A percentile compares a stretch with the other conserved stretches of the same genome.
phyloP scores from a whole-genome alignment of 2,113 vertebrate genomes.

The Thalassarche chlororhynchos region DNA sequence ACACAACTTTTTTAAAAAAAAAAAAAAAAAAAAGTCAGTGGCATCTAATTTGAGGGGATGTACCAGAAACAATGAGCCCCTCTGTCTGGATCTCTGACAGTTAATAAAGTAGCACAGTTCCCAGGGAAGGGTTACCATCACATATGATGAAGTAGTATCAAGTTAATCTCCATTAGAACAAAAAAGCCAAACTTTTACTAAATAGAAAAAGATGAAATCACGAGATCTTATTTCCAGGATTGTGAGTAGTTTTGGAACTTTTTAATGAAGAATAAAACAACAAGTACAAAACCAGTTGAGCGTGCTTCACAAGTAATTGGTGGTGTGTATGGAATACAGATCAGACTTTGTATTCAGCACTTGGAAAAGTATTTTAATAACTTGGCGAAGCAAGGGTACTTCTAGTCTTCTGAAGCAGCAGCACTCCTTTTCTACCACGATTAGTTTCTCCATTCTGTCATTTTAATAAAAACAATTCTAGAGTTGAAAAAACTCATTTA shows the following conservation, averaged over 20 bases:
- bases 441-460: constrained; percentile 34
- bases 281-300: constrained; percentile 19
- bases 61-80: neutral
- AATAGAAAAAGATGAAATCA: constrained; percentile 41
- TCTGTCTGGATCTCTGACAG: neutral
- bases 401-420: constrained; percentile 33
- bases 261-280: constrained; percentile 20
- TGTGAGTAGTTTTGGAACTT: constrained; percentile 31
- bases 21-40: neutral
- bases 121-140: neutral
- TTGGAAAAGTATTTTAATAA: constrained; percentile 63
- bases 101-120: neutral
- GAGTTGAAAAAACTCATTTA: neutral
- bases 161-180: neutral
- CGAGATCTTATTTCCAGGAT: constrained; percentile 25
- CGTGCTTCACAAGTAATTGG: neutral
- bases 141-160: neutral
- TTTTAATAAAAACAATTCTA: constrained; percentile 5
- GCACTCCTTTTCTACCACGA: constrained; percentile 7
- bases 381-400: constrained; percentile 34
- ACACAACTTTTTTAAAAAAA: too few relatives aligned
- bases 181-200: neutral
- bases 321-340: constrained; percentile 44
- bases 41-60: neutral
- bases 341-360: constrained; percentile 44